A percentile compares a stretch with the other conserved stretches of the same genome.
These are phyloP conservation scores for Agonopterix heracliana DNA, from an alignment of 2,888 invertebrate species.

Conservation along the genomic window DNA sequence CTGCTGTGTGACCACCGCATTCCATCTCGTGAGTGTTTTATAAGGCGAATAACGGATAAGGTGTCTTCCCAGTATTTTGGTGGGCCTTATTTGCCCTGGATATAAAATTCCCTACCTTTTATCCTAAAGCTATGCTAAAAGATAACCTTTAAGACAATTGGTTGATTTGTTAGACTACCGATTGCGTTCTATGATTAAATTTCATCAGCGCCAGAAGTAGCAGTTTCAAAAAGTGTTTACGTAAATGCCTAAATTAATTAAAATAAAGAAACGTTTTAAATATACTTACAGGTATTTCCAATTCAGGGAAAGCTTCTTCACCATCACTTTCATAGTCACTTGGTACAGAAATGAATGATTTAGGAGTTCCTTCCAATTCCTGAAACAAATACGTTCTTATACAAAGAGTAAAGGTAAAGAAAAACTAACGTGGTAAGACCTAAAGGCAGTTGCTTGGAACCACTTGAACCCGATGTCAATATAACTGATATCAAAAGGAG, in stretches of 20 bases:
- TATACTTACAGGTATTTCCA: conserved; percentile 66
- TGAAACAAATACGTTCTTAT: conserved; percentile 22
- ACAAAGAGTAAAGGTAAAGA: neutral
- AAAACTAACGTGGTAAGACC: neutral
- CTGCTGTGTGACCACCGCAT: too few species aligned
- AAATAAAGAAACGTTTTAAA: neutral
- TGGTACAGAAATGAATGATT: conserved; percentile 39
- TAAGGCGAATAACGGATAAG: too few species aligned
- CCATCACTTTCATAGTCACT: conserved; percentile 70
- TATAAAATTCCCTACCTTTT: too few species aligned
- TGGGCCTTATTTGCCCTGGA: too few species aligned
- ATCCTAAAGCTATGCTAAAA: too few species aligned
- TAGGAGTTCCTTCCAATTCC: conserved; percentile 54
- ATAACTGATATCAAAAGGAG: conserved; percentile 24
- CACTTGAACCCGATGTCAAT: conserved; percentile 5
- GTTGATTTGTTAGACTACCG: too few species aligned
- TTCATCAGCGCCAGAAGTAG: too few species aligned
- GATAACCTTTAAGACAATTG: too few species aligned
- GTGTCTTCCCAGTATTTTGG: too few species aligned
- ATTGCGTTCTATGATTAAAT: too few species aligned
- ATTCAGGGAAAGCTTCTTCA: conserved; percentile 64
- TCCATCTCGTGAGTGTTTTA: too few species aligned
- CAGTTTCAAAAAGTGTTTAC: too few species aligned
- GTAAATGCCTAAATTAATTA: neutral
- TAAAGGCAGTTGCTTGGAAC: neutral